Conservation (phyloP, 1,140 invertebrate genomes). For the Magallana ariakensis region DNA sequence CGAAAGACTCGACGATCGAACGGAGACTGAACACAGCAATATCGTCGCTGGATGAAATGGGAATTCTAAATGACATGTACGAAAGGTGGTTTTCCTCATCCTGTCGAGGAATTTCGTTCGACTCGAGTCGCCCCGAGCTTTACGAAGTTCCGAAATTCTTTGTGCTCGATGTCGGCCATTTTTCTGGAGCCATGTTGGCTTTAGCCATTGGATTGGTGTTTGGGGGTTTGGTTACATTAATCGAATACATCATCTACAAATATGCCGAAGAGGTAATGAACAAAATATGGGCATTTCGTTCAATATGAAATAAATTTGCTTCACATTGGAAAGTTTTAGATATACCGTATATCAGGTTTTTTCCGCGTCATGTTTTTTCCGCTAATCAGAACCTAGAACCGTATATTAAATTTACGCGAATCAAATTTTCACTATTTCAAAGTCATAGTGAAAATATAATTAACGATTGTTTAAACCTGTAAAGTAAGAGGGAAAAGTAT, state of each 20-base stretch:
- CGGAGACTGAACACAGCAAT: conserved; percentile 57
- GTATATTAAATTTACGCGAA: too few relatives aligned
- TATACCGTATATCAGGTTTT: too few relatives aligned
- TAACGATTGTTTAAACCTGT: too few relatives aligned
- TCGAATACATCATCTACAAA: conserved; percentile 66
- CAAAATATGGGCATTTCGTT: too few relatives aligned
- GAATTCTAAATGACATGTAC: conserved; percentile 59
- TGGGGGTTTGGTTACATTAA: conserved; percentile 60
- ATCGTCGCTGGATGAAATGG: conserved; percentile 60
- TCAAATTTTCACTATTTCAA: too few relatives aligned
- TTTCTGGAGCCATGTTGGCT: conserved; percentile 68
- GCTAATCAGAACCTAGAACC: too few relatives aligned
- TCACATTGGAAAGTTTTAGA: too few relatives aligned
- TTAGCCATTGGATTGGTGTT: conserved; percentile 62
- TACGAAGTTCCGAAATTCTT: conserved; percentile 59
- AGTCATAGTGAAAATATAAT: too few relatives aligned
- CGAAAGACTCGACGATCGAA: conserved; percentile 20
- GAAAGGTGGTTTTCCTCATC: conserved; percentile 65
- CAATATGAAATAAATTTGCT: too few relatives aligned
- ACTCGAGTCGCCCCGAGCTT: conserved; percentile 49
- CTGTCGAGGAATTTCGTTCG: conserved; percentile 58
- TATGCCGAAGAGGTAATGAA: conserved; percentile 62
- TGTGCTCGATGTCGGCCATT: conserved; percentile 64
- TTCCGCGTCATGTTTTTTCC: too few relatives aligned
- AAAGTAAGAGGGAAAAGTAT: too few relatives aligned